Conservation (phyloP, 2,888 invertebrate genomes). For the Strigamia crassipes region DNA sequence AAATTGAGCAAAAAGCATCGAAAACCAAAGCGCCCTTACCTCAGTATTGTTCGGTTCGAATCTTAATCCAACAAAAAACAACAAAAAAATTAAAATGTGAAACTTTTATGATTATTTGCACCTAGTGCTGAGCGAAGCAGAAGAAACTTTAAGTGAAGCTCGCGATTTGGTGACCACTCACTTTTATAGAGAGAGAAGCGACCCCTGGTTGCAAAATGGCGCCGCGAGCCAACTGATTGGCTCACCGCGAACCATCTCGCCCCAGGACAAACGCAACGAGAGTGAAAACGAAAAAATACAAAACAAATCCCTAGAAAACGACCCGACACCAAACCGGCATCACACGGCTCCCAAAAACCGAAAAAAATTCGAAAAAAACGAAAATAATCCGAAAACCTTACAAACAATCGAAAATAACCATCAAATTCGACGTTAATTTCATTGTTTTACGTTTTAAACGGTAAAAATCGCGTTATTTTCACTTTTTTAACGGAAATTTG, state of each 20-base stretch:
- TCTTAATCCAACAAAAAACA: conserved; percentile 15
- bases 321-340: not conserved
- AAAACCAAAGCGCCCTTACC: not conserved
- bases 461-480: no score
- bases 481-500: no score
- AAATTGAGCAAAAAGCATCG: not conserved
- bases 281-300: conserved; percentile 23
- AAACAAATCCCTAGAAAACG: not conserved
- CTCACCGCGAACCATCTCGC: conserved; percentile 10
- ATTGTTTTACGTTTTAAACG: no score
- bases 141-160: conserved; percentile 32
- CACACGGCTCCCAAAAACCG: not conserved
- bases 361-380: not conserved
- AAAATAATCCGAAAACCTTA: not conserved
- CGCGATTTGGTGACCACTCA: conserved; percentile 29
- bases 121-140: conserved; percentile 15
- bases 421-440: no score
- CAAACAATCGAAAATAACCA: not conserved
- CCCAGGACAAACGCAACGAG: not conserved
- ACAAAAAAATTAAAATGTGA: not conserved
- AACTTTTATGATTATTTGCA: not conserved
- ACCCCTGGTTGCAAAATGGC: conserved; percentile 37
- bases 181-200: conserved; percentile 37
- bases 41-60: not conserved
- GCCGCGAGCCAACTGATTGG: conserved; percentile 14